Percentiles rank a stretch among this genome's conserved stretches.
These are phyloP conservation scores for Tipula confusa DNA, from an alignment of 2,888 invertebrate genomes.

Conservation along the genomic window DNA sequence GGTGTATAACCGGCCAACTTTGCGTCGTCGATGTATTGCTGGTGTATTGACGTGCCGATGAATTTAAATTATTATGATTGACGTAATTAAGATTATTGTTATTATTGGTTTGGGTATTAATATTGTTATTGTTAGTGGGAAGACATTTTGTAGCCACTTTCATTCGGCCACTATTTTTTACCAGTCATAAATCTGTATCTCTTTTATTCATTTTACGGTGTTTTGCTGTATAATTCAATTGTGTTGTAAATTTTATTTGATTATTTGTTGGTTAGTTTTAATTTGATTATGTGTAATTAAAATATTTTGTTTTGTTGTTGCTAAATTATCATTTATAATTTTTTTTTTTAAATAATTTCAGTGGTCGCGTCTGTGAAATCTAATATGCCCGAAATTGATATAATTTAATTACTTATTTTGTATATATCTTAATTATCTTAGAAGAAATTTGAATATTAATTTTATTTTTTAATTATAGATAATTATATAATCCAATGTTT, in stretches of 20 bases:
- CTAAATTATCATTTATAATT: neutral
- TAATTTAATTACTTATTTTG: no score
- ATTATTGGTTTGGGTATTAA: neutral
- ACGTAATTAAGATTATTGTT: neutral
- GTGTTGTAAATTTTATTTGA: neutral
- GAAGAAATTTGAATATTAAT: neutral
- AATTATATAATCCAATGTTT: neutral
- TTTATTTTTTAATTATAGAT: neutral
- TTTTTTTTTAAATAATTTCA: no score
- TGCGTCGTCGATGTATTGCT: slow-evolving; percentile 49
- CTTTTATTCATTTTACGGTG: slow-evolving; percentile 47
- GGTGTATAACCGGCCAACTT: slow-evolving; percentile 50
- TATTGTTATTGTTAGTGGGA: slow-evolving; percentile 37
- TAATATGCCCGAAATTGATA: neutral
- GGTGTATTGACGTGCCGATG: slow-evolving; percentile 39
- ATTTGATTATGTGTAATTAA: neutral
- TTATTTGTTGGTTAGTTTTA: neutral
- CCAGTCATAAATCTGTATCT: slow-evolving; percentile 51
- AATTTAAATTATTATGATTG: neutral
- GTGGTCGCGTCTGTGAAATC: neutral
- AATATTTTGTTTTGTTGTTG: neutral
- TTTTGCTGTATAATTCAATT: neutral
- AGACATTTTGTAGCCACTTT: slow-evolving; percentile 49
- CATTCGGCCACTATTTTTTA: slow-evolving; percentile 47
- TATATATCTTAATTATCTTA: no score